phyloP scores from a whole-genome alignment of 1,140 invertebrate species.

The Macrocentrus cingulum region DNA sequence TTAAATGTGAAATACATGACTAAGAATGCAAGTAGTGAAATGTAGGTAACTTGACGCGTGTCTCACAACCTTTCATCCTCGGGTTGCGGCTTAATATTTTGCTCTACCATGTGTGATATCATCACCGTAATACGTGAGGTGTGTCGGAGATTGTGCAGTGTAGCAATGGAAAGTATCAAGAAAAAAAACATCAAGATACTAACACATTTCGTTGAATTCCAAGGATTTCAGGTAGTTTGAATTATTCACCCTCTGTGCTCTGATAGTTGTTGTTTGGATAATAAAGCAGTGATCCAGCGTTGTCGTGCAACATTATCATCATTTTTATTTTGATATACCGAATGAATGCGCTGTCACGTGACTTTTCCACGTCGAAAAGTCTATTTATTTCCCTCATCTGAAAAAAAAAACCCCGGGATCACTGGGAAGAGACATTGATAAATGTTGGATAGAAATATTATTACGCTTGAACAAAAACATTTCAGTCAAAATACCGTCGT shows the following conservation, averaged over 20 bases:
- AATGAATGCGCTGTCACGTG: background rate
- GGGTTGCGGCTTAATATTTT: constrained; percentile 8
- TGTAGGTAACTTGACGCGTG: background rate
- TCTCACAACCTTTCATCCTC: background rate
- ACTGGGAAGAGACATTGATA: constrained; percentile 10
- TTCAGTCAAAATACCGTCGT: background rate
- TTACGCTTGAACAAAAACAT: constrained; percentile 3
- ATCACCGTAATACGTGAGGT: constrained; percentile 12
- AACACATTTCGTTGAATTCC: background rate
- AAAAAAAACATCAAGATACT: background rate
- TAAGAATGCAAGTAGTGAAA: background rate
- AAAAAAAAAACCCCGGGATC: constrained; percentile 7
- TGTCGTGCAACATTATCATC: background rate
- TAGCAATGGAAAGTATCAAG: background rate
- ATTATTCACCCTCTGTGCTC: background rate
- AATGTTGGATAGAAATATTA: constrained; percentile 12
- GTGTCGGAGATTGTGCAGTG: background rate
- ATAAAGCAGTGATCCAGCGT: constrained; percentile 5
- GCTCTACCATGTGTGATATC: constrained; percentile 6
- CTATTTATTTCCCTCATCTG: constrained; percentile 18
- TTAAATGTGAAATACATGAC: too few species aligned
- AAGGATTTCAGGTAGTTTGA: background rate
- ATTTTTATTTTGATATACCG: background rate
- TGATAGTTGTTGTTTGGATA: constrained; percentile 1
- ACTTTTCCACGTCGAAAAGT: constrained; percentile 10